These are phyloP conservation scores for Enteromius viviparus DNA, from an alignment of 2,797 vertebrate genomes.

Conservation along the genomic window DNA sequence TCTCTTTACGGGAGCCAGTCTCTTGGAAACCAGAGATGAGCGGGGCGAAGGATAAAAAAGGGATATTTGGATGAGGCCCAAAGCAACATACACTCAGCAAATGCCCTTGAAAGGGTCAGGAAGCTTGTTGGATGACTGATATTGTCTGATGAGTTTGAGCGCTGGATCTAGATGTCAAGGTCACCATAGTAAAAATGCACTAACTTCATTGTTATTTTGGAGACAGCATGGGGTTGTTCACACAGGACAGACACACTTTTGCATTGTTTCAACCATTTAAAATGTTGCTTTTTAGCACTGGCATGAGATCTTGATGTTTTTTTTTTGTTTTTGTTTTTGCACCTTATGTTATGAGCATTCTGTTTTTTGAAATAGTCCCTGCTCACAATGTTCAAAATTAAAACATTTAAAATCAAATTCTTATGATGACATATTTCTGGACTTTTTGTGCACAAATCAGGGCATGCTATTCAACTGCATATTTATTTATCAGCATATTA, in stretches of 20 bases:
- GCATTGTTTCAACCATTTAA: not conserved
- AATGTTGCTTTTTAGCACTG: not conserved
- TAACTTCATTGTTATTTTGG: not conserved
- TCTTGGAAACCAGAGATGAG: constrained; percentile 16
- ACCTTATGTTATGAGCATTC: not conserved
- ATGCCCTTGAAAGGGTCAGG: not conserved
- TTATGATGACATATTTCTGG: not conserved
- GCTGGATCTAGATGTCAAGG: constrained; percentile 10
- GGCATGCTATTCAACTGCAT: not conserved
- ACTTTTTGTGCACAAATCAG: not conserved
- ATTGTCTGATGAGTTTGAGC: not conserved
- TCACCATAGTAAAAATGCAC: not conserved
- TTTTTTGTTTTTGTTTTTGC: not conserved
- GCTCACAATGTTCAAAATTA: not conserved
- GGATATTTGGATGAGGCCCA: not conserved
- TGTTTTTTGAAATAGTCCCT: not conserved
- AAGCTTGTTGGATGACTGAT: not conserved
- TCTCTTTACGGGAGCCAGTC: constrained; percentile 35
- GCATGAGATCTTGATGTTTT: not conserved
- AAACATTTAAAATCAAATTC: not conserved
- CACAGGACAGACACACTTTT: not conserved
- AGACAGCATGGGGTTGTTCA: constrained; percentile 1
- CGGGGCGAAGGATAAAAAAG: not conserved
- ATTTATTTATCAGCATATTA: too few species aligned
- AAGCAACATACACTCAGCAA: constrained; percentile 14